Base-by-base conservation (phyloP, 2,888 invertebrate species). In the Syritta pipiens region DNA sequence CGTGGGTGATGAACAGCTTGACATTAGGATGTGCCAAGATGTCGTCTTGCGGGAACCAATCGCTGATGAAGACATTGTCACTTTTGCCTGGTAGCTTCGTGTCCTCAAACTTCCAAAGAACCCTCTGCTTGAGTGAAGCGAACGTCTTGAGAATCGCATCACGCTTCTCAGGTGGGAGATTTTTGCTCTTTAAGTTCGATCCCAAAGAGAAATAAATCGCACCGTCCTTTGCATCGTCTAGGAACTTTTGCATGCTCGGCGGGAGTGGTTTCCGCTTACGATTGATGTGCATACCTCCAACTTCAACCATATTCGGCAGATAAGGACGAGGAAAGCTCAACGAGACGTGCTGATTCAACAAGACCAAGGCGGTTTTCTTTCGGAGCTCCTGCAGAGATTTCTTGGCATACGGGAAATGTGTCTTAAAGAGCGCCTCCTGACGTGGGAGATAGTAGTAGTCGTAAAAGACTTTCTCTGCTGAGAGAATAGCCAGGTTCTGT, bases 191-290 rank as follows among this genome's bases (percentile, higher is more conserved):
- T 3, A 89, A 17, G 55, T 87, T 88, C 1, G 89, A 87, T 9
- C 91, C 91, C 87, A 91, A 86, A 0, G 90, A 89, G 71, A 90
- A 90, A 76, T 89, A 89, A 14, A 90, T 86, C 2, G 87, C 90
- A 0, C 90, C 90, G 69, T 90, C 83, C 24, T 83, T 76, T 2
- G 90, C 87, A 0, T 84, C 85, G 26, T 89, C 87, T 2, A 90
- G 82, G 42, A 89, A 89, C 12, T 84, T 81, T 59, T 88, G 84
- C 5, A 90, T 84, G 26, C 89, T 86, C 35, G 65, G 71, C 0
- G 89, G 88, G 49, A 89, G 71, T 0, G 86, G 84, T 5, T 84
- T 83, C 1, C 83, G 81, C 12, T 85, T 79, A 0, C 84, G 84
- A 67, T 88, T 86, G n/a, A 89, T 85, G 51, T 89, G 89, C 84